These are phyloP conservation scores for Labeo calbasu DNA, from an alignment of 2,797 vertebrate species.

Conservation along the genomic window DNA sequence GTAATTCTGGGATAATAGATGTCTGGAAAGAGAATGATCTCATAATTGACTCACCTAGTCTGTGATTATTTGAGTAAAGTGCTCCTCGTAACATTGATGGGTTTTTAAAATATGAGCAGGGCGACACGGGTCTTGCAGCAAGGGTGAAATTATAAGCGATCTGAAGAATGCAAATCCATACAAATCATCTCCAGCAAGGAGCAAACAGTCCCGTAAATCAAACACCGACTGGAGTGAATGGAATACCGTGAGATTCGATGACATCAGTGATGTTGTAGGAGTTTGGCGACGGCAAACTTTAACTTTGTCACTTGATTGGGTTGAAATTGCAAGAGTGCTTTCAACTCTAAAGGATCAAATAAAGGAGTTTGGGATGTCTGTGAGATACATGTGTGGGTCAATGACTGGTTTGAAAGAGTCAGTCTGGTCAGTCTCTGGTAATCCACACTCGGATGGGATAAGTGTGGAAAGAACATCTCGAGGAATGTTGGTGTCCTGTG, in stretches of 20 bases:
- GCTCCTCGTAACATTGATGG: not conserved
- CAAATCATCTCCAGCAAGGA: constrained; percentile 1
- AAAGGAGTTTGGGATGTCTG: not conserved
- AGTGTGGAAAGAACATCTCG: not conserved
- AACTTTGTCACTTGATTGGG: not conserved
- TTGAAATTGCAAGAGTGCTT: constrained; percentile 6
- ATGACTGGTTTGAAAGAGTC: not conserved
- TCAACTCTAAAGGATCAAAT: constrained; percentile 2
- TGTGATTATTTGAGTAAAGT: not conserved
- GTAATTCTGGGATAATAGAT: not conserved
- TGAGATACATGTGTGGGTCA: not conserved
- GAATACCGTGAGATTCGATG: not conserved
- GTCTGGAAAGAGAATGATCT: not conserved
- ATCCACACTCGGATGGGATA: not conserved
- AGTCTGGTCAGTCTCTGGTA: constrained; percentile 8
- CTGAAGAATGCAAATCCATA: not conserved
- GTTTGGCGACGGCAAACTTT: constrained; percentile 1
- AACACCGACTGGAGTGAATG: not conserved
- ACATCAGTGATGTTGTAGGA: constrained; percentile 21
- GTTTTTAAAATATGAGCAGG: constrained; percentile 2
- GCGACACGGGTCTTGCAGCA: not conserved
- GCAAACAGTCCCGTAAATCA: not conserved
- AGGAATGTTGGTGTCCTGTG: constrained; percentile 7
- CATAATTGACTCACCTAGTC: not conserved
- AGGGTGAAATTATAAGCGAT: not conserved